A percentile compares a stretch with the other conserved stretches of the same genome.
phyloP scores from a whole-genome alignment of 2,797 vertebrate genomes.

The Anguilla anguilla region DNA sequence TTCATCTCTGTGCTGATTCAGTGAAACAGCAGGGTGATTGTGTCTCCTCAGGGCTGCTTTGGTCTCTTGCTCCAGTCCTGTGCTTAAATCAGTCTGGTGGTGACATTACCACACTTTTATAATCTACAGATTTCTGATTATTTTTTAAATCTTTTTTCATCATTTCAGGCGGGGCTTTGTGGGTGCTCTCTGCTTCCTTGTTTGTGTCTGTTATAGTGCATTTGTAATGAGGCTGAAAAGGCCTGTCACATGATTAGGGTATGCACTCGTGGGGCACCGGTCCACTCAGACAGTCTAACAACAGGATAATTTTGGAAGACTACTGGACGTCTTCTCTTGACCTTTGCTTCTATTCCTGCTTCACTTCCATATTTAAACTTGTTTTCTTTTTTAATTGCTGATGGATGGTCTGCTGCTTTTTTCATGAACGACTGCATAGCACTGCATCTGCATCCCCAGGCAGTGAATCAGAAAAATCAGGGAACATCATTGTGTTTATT shows the following conservation, averaged over 20 bases:
- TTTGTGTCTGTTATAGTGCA: constrained; percentile 8
- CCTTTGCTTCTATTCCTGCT: constrained; percentile 30
- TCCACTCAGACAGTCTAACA: not conserved
- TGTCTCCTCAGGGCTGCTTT: constrained; percentile 16
- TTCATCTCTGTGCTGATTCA: constrained; percentile 17
- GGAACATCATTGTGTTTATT: not conserved
- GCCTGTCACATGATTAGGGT: constrained; percentile 18
- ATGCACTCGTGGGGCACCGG: constrained; percentile 1
- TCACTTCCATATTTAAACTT: constrained; percentile 21
- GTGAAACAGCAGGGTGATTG: constrained; percentile 19
- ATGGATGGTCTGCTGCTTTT: not conserved
- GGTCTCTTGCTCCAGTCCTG: not conserved
- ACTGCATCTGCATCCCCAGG: not conserved
- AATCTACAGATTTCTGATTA: not conserved
- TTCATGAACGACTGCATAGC: not conserved
- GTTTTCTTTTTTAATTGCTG: not conserved
- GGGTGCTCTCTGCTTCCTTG: constrained; percentile 6
- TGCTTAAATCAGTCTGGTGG: constrained; percentile 14
- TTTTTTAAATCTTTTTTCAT: not conserved
- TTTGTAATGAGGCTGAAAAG: not conserved
- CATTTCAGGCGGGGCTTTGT: not conserved
- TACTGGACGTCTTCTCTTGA: constrained; percentile 22
- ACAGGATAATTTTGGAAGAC: constrained; percentile 10
- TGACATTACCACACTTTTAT: not conserved
- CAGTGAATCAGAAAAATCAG: not conserved